Conservation (phyloP, 2,888 invertebrate genomes). For the Drosophila paucipuncta region DNA sequence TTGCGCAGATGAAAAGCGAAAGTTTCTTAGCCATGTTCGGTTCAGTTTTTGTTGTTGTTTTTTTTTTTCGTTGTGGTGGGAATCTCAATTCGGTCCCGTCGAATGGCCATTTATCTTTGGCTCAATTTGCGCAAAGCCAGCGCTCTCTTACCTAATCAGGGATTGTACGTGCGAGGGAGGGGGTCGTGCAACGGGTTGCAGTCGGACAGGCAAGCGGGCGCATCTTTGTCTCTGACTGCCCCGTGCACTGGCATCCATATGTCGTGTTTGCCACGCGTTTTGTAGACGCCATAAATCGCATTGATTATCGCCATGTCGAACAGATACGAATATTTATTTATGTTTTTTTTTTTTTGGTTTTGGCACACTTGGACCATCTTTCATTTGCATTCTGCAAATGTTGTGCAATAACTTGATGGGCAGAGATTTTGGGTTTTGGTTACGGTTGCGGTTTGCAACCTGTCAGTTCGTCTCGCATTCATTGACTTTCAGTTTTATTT, state of each 20-base stretch:
- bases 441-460: slow-evolving; percentile 15
- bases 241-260: slow-evolving; percentile 66
- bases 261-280: slow-evolving; percentile 70
- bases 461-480: slow-evolving; percentile 58
- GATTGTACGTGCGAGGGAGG: slow-evolving; percentile 21
- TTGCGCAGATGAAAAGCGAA: slow-evolving; percentile 66
- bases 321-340: slow-evolving; percentile 16
- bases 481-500: slow-evolving; percentile 55
- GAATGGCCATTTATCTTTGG: slow-evolving; percentile 70
- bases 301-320: slow-evolving; percentile 68
- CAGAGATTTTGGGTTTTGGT: slow-evolving; percentile 4
- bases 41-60: background rate
- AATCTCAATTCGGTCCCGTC: slow-evolving; percentile 67
- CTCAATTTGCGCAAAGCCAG: slow-evolving; percentile 59
- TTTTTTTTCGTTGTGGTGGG: slow-evolving; percentile 49
- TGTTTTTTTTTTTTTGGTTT: slow-evolving; percentile 5
- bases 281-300: slow-evolving; percentile 67
- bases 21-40: slow-evolving; percentile 51
- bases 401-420: slow-evolving; percentile 44
- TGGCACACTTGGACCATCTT: slow-evolving; percentile 50
- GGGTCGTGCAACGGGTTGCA: slow-evolving; percentile 15
- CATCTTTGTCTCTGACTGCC: slow-evolving; percentile 10
- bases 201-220: slow-evolving; percentile 6
- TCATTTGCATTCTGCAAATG: slow-evolving; percentile 47
- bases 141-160: slow-evolving; percentile 59